phyloP scores from a whole-genome alignment of 2,113 vertebrate genomes.

The Python bivittatus region DNA sequence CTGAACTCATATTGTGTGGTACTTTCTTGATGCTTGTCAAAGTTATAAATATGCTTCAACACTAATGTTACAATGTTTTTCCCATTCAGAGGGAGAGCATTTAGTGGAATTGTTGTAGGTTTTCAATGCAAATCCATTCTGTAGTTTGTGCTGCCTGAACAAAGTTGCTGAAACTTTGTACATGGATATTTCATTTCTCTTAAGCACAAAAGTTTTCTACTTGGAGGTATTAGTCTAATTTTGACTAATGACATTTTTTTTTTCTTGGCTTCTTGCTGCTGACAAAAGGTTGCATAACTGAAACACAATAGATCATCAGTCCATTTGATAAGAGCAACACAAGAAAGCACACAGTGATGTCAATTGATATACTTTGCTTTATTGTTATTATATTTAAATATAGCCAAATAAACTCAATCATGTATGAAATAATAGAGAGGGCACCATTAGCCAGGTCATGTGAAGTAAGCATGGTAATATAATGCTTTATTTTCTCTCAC shows the following conservation, averaged over 20 bases:
- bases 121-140: slow-evolving; percentile 80
- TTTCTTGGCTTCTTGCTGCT: slow-evolving; percentile 64
- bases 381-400: slow-evolving; percentile 40
- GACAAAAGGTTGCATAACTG: slow-evolving; percentile 64
- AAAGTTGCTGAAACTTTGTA: slow-evolving; percentile 85
- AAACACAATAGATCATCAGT: slow-evolving; percentile 28
- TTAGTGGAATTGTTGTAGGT: slow-evolving; percentile 92
- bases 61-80: slow-evolving; percentile 77
- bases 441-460: slow-evolving; percentile 35
- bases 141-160: slow-evolving; percentile 80
- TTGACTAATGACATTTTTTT: slow-evolving; percentile 76
- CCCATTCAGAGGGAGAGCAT: slow-evolving; percentile 90
- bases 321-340: slow-evolving; percentile 51
- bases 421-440: slow-evolving; percentile 36
- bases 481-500: slow-evolving; percentile 41
- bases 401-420: slow-evolving; percentile 45
- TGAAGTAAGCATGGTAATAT: slow-evolving; percentile 37
- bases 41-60: neutral
- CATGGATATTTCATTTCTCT: slow-evolving; percentile 81
- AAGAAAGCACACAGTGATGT: slow-evolving; percentile 35
- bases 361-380: slow-evolving; percentile 38
- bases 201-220: slow-evolving; percentile 76
- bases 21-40: neutral
- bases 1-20: neutral
- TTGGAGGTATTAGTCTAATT: slow-evolving; percentile 73